Evolutionary conservation across 92 coral and sea anemone species (phyloP), one percentile per base, ranked within the genome.

Genomic region (Heliopora coerulea): DNA sequence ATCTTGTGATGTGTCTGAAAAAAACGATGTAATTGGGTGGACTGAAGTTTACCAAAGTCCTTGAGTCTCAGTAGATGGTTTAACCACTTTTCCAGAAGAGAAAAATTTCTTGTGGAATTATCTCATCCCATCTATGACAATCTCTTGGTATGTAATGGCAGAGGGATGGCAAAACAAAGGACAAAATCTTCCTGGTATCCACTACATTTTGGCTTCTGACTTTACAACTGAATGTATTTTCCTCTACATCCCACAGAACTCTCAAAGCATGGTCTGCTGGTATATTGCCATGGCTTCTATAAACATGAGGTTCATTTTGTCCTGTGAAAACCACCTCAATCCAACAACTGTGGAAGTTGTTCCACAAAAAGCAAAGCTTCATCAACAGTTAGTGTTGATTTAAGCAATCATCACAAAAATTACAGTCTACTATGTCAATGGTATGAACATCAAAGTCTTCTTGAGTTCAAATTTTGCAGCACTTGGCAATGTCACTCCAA

Each of bases 1-100:
- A 30, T n/a, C 10, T 46, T 79, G 78, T 14, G 88, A 79, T 28
- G 84, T 81, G 59, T 79, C 84, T 23, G 78, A 52, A 24, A 84
- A n/a, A n/a, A 79, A 24, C 72, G 76, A 35, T 84, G 79, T 49
- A 84, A 56, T 33, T 84, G 76, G 28, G 59, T 30, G 17, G 72
- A 65, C 8, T 34, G 58, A 56, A 72, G 41, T 18, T 0, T 49
- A 1, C 69, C 80, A 40, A 79, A 62, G 40, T 72, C 65, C 48
- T 42, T 49, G 46, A 80, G 75, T 39, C 79, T 84, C 29, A 58
- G 39, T 40, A 75, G 29, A 13, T 65, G 46, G 14, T 52, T 35
- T 20, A 79, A 39, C 79, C 85, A 74, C 65, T 56, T 10, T 65
- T 56, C 85, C 84, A 84, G 49, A n/a, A 50, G 32, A 25, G 19